These are phyloP conservation scores for Leucopsar rothschildi DNA, from an alignment of 2,113 vertebrate species.

Conservation along the genomic window DNA sequence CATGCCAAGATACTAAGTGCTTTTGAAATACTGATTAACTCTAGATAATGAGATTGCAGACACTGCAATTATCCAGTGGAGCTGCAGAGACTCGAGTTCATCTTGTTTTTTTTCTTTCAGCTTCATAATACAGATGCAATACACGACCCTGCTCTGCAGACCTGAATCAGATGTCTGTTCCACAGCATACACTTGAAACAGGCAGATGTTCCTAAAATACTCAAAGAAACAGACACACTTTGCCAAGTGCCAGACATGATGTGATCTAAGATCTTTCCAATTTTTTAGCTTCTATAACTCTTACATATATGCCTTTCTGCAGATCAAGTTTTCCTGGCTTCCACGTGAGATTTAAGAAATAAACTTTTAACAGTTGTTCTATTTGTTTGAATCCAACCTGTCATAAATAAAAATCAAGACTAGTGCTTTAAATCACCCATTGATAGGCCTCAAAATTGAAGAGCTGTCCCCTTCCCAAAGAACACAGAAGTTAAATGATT, in stretches of 20 bases:
- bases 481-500: neutral
- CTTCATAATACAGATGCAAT: neutral
- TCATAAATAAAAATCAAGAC: neutral
- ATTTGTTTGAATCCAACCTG: neutral
- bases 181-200: neutral
- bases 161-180: neutral
- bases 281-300: neutral
- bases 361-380: neutral
- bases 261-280: neutral
- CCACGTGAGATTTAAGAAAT: neutral
- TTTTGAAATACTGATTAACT: constrained; percentile 8
- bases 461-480: neutral
- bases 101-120: neutral
- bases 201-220: neutral
- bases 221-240: neutral
- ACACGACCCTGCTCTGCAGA: neutral
- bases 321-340: neutral
- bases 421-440: neutral
- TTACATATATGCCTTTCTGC: neutral
- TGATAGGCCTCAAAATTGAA: neutral
- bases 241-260: neutral
- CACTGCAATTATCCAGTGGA: neutral
- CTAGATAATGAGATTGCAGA: constrained; percentile 7
- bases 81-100: neutral
- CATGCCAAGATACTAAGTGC: neutral